Conservation (phyloP, 2,113 vertebrate species). For the Bubo scandiacus region DNA sequence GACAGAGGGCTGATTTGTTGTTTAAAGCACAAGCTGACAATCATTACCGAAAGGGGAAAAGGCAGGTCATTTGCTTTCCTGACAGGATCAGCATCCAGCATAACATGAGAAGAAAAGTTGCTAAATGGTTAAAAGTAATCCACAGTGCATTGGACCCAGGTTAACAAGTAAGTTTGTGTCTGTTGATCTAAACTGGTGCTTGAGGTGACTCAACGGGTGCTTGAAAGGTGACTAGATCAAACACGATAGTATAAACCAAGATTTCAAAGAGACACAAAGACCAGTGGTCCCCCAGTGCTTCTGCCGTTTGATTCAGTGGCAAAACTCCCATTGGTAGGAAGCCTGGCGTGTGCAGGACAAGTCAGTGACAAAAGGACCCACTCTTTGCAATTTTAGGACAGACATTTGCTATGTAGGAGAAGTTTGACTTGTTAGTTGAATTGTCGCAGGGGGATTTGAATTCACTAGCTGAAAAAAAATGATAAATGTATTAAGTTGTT, state of each 20-base stretch:
- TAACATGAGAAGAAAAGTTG: neutral
- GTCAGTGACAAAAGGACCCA: neutral
- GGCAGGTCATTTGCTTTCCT: neutral
- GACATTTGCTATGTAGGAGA: neutral
- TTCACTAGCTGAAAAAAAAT: slow-evolving; percentile 40
- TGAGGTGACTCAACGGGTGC: neutral
- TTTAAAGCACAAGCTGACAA: neutral
- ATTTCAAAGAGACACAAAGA: neutral
- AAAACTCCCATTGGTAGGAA: neutral
- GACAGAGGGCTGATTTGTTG: neutral
- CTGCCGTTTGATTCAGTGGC: neutral
- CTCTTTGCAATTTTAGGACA: neutral
- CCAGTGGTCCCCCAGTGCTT: neutral
- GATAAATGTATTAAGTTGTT: slow-evolving; percentile 61
- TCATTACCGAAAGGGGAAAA: neutral
- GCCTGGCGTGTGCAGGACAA: neutral
- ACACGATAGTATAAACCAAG: neutral
- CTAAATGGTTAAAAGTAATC: neutral
- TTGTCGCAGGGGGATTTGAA: slow-evolving; percentile 12
- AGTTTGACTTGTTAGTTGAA: slow-evolving; percentile 8
- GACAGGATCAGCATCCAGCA: neutral
- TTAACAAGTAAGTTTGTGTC: neutral
- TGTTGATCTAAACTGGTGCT: neutral
- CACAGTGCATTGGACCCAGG: neutral
- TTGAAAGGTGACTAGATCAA: neutral